Conservation (phyloP, 2,113 vertebrate species). For the Saguinus midas region DNA sequence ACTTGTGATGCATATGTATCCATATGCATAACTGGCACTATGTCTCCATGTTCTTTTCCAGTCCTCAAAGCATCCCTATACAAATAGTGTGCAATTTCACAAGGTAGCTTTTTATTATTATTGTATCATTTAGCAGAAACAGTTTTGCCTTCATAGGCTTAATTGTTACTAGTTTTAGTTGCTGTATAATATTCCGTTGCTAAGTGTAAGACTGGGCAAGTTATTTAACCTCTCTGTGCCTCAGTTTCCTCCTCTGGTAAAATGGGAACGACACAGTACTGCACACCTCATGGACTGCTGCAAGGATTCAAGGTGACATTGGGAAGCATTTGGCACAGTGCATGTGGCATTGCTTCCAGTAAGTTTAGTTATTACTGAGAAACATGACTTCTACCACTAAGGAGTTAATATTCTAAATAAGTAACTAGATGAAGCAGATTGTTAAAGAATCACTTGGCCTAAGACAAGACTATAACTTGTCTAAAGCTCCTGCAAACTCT, state of each 20-base stretch:
- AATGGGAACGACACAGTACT: neutral
- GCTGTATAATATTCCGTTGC: neutral
- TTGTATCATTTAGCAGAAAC: neutral
- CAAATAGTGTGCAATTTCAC: neutral
- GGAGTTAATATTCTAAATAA: neutral
- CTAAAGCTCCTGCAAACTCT: neutral
- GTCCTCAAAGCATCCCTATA: neutral
- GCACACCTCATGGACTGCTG: neutral
- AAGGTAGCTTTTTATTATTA: neutral
- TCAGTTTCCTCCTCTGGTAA: neutral
- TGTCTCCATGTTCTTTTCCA: neutral
- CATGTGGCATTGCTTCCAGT: accelerated
- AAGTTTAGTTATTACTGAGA: neutral
- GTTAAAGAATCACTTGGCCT: neutral
- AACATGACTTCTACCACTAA: accelerated
- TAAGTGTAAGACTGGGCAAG: neutral
- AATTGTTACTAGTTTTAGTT: neutral
- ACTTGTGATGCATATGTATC: too few relatives aligned
- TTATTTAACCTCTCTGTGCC: neutral
- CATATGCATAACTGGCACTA: neutral
- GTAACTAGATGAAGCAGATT: neutral
- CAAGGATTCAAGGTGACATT: neutral
- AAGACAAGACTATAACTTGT: neutral
- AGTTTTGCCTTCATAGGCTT: neutral
- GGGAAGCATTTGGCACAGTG: neutral